Evolutionary conservation across 2,113 vertebrate species (phyloP).

Genomic region (Stegostoma tigrinum): DNA sequence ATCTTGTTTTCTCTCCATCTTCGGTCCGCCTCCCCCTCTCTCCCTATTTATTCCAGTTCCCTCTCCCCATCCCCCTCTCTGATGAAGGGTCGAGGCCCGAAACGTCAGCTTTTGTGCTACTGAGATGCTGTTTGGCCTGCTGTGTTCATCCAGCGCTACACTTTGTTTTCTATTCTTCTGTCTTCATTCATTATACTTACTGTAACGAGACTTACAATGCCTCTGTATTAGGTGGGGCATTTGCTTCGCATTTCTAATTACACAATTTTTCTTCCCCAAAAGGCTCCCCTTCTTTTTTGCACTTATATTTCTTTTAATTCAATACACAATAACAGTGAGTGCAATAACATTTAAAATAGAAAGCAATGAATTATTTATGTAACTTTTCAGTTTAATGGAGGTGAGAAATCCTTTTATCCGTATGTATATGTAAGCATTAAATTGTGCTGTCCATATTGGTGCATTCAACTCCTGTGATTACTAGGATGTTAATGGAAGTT

Average conservation of each 20-base stretch:
- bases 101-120: no score
- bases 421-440: background rate
- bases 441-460: background rate
- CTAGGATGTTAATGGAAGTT: background rate
- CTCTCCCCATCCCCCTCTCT: no score
- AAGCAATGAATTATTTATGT: background rate
- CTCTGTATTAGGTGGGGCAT: background rate
- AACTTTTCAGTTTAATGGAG: background rate
- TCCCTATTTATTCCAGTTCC: no score
- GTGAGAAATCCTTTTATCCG: background rate
- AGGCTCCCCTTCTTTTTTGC: background rate
- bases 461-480: constrained; percentile 16
- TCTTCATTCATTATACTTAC: background rate
- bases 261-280: background rate
- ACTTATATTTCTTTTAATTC: background rate
- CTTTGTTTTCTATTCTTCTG: no score
- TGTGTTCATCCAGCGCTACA: no score
- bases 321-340: background rate
- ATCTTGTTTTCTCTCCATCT: no score
- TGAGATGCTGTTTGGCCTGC: no score
- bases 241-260: background rate
- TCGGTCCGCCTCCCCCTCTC: no score
- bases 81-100: no score
- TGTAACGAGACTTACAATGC: no score
- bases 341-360: background rate